Base-by-base conservation (phyloP, 2,797 vertebrate species). In the Sebastes dallii region DNA sequence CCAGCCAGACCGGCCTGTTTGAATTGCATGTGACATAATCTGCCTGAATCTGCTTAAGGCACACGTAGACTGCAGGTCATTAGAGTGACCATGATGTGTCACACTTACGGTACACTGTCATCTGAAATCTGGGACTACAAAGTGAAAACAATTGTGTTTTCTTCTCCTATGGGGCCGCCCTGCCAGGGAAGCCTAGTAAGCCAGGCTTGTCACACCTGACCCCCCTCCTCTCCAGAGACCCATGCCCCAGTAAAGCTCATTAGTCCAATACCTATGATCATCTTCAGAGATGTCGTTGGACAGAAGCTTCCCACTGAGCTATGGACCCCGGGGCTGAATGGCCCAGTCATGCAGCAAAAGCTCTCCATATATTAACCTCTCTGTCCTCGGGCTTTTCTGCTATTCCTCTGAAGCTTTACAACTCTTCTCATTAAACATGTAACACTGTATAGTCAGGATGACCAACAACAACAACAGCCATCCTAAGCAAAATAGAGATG, bases 11-110 rank as follows among this genome's bases (percentile, higher is more conserved):
- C 90, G 86, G 91, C 88, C 92, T 72, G 86, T 85, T 83, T 84
- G 91, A 95, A 96, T 95, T 95, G 92, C 92, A 89, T 92, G 91
- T 94, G 95, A 96, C 94, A 95, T 96, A 96, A 96, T 95, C 95
- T 93, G 89, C 77, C 86, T 89, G 87, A 94, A 96, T 91, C 94
- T 94, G 89, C 93, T 95, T 95, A 94, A 94, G 93, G 92, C 90
- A 90, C 91, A 90, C 87, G 89, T 91, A 93, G 91, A 94, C 91
- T 73, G 89, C 90, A 84, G 89, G 93, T 92, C 89, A 92, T 90
- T 91, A 93, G 90, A 93, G 91, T 93, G 94, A 91, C 93, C 90
- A 84, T 88, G 89, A 91, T 91, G 94, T 93, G 90, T 93, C 91
- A 92, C 89, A 92, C 90, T 93, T 91, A 89, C 64, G 75, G 85